Evolutionary conservation across 2,113 vertebrate species (phyloP).

Genomic region (Misgurnus anguillicaudatus): DNA sequence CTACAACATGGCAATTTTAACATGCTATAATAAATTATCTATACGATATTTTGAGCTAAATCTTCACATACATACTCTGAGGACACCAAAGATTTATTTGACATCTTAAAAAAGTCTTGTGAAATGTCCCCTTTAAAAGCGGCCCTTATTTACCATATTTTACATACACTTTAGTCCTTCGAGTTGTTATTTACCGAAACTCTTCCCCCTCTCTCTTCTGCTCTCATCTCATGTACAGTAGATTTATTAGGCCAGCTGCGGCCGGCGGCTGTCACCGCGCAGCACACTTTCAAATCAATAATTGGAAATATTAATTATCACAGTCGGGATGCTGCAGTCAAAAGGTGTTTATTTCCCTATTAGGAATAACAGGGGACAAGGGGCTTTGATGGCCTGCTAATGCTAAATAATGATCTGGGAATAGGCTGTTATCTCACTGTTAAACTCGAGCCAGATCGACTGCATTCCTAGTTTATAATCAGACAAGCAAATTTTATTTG

Average conservation of each 20-base stretch:
- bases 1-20: too few relatives aligned
- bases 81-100: too few relatives aligned
- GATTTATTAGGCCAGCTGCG: constrained; percentile 69
- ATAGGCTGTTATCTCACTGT: constrained; percentile 73
- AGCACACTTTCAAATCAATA: constrained; percentile 77
- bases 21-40: too few relatives aligned
- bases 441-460: constrained; percentile 56
- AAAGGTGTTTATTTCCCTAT: constrained; percentile 74
- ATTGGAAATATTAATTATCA: constrained; percentile 83
- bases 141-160: not conserved
- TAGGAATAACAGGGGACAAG: constrained; percentile 67
- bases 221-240: constrained; percentile 50
- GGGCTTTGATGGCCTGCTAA: constrained; percentile 73
- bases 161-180: too few relatives aligned
- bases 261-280: constrained; percentile 72
- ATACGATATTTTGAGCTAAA: too few relatives aligned
- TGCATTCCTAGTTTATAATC: not conserved
- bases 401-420: constrained; percentile 74
- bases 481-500: not conserved
- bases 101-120: too few relatives aligned
- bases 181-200: not conserved
- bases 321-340: constrained; percentile 68
- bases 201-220: constrained; percentile 19
- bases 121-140: not conserved
- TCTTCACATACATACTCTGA: too few relatives aligned